Evolutionary conservation across 2,888 invertebrate species (phyloP), one percentile per base, ranked within the genome.

Genomic region (Blera fallax): DNA sequence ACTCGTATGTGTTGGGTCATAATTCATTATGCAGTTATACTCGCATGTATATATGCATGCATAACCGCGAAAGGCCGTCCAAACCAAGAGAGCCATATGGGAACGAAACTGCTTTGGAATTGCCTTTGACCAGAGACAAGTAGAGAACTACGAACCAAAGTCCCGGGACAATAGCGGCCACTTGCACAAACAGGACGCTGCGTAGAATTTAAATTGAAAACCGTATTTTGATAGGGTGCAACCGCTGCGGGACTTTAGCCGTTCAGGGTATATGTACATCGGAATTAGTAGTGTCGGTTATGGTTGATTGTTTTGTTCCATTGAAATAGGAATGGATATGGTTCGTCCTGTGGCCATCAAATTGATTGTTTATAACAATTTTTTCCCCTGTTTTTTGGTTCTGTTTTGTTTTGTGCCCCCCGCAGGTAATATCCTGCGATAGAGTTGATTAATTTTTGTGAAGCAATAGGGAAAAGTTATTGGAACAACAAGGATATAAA

Each of bases 141-240:
- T 32, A 14, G 1, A 56, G n/a, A 16, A 27, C 60, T 29, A 27
- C 34, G 40, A 58, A 58, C 48, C 56, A 56, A 45, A 54, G 43
- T 58, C 58, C 56, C 58, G 56, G 45, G 11, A 67, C 56, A 64
- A 79, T 37, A 56, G 56, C 56, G 10, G 18, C 18, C 40, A 29
- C 56, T 18, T 6, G 5, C 21, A 78, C 67, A 52, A 43, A 76
- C 16, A n/a, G 37, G 24, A 64, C 62, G 18, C 37, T 83, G 24
- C 34, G 40, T 67, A 24, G 56, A 72, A 60, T 81, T 81, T 58
- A 77, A 85, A 85, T 85, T 85, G 85, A 85, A 85, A 81, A 85
- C 48, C 14, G 40, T 85, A 65, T 77, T 72, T 58, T 54, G 21
- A 62, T 77, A 81, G 85, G 85, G 85, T 72, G 79, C 45, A 60